Conservation (phyloP, 2,113 vertebrate species). For the Dissostichus mawsoni region DNA sequence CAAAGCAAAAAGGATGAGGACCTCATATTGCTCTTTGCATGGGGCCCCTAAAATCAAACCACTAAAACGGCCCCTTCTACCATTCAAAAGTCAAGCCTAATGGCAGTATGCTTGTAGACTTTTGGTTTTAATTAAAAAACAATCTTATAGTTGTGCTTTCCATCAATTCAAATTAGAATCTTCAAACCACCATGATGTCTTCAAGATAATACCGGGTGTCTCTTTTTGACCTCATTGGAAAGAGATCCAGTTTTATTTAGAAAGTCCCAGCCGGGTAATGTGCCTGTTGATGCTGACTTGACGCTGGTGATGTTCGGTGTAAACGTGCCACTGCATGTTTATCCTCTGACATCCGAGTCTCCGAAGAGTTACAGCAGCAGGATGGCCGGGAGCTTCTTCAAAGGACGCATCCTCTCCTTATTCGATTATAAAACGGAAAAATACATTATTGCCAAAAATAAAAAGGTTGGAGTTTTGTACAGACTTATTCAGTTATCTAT, state of each 20-base stretch:
- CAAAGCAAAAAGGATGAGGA: too few species aligned
- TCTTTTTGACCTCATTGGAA: not conserved
- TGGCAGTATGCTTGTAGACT: too few species aligned
- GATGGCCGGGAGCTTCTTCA: slow-evolving; percentile 85
- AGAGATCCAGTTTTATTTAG: too few species aligned
- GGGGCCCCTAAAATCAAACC: too few species aligned
- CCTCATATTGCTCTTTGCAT: too few species aligned
- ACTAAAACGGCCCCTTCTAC: too few species aligned
- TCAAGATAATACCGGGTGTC: not conserved
- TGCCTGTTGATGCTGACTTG: not conserved
- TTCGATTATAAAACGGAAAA: slow-evolving; percentile 94
- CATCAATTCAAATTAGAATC: too few species aligned
- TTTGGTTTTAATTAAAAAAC: too few species aligned
- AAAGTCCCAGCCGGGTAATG: not conserved
- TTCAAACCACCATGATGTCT: not conserved
- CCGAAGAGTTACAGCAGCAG: not conserved
- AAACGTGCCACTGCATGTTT: not conserved
- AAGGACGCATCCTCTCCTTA: slow-evolving; percentile 74
- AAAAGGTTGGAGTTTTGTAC: slow-evolving; percentile 91
- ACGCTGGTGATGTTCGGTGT: not conserved
- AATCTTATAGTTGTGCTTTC: too few species aligned
- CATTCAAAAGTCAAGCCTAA: too few species aligned
- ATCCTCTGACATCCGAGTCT: not conserved
- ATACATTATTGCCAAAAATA: slow-evolving; percentile 90
- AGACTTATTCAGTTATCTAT: slow-evolving; percentile 88